A percentile compares a stretch with the other conserved stretches of the same genome.
These are phyloP conservation scores for Falco berigora DNA, from an alignment of 2,797 vertebrate genomes.

Conservation along the genomic window DNA sequence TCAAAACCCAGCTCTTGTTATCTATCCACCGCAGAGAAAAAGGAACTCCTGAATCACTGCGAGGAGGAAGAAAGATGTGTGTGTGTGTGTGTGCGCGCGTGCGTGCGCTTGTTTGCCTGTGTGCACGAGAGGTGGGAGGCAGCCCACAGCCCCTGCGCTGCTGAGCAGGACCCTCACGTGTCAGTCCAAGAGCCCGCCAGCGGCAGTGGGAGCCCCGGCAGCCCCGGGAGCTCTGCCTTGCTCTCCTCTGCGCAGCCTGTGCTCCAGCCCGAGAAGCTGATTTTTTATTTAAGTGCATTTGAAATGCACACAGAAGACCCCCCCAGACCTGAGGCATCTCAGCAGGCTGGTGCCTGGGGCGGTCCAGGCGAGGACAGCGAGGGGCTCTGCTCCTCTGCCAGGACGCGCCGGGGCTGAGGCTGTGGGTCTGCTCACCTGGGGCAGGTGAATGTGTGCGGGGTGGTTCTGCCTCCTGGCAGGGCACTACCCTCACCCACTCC, in stretches of 20 bases:
- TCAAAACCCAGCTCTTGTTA: neutral
- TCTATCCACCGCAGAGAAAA: neutral
- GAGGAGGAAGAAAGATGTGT: neutral
- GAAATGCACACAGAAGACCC: neutral
- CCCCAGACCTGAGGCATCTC: neutral
- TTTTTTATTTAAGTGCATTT: neutral
- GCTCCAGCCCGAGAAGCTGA: neutral
- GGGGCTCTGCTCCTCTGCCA: neutral
- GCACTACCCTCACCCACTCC: fast-evolving
- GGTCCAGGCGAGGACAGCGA: fast-evolving
- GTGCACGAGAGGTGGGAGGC: neutral
- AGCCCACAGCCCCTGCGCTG: neutral
- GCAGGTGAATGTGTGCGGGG: fast-evolving
- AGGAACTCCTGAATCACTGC: neutral
- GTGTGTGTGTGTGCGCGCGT: fast-evolving
- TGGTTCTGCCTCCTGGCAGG: neutral
- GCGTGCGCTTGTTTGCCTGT: neutral
- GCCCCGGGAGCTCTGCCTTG: neutral
- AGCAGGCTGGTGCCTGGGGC: neutral
- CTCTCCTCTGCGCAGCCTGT: neutral
- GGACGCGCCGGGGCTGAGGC: neutral
- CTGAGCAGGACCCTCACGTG: fast-evolving
- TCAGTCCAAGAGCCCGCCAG: neutral
- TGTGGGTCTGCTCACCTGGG: neutral
- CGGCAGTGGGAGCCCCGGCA: fast-evolving